Conservation (phyloP, 2,113 vertebrate species). For the Sapajus apella region DNA sequence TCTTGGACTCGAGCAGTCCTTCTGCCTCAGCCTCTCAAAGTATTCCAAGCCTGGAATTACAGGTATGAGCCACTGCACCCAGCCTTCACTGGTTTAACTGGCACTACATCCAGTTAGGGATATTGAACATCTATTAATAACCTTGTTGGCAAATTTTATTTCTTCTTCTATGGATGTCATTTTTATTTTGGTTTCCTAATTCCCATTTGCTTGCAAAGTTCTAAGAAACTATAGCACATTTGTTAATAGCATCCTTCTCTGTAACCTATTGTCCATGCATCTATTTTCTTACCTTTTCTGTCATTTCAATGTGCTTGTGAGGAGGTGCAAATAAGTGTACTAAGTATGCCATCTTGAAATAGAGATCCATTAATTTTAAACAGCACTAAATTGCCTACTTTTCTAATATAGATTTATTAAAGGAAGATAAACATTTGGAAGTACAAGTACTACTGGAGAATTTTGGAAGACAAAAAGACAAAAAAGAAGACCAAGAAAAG, state of each 20-base stretch:
- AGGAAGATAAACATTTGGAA: constrained; percentile 1
- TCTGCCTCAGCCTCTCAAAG: too few relatives aligned
- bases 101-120: background rate
- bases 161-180: background rate
- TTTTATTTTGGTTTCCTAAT: background rate
- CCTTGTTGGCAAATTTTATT: background rate
- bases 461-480: constrained; percentile 50
- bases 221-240: background rate
- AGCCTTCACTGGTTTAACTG: background rate
- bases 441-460: constrained; percentile 7
- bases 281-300: background rate
- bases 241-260: background rate
- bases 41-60: too few relatives aligned
- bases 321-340: background rate
- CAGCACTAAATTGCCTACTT: background rate
- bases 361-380: background rate
- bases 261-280: accelerated
- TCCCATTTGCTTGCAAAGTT: background rate
- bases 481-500: constrained; percentile 34
- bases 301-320: background rate
- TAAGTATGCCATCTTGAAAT: background rate
- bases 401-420: constrained; percentile 65
- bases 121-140: background rate
- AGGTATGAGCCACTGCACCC: too few relatives aligned
- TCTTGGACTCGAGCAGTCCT: too few relatives aligned